A percentile compares a stretch with the other conserved stretches of the same genome.
These are phyloP conservation scores for Alca torda DNA, from an alignment of 2,797 vertebrate species.

Conservation along the genomic window DNA sequence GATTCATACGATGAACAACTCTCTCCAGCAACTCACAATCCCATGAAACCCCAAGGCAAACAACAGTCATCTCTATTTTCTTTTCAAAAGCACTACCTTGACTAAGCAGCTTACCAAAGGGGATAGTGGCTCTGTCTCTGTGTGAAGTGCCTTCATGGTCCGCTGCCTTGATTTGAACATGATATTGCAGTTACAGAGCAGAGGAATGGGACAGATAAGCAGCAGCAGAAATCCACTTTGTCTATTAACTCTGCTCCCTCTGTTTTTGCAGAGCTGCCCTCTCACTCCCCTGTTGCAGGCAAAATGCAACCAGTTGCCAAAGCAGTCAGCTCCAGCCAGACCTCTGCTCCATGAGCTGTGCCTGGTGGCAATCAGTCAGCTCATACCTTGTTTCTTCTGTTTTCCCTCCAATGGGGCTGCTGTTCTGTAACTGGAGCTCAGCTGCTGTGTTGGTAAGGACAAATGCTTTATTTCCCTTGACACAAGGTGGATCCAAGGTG, in stretches of 20 bases:
- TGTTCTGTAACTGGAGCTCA: neutral
- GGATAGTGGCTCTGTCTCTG: neutral
- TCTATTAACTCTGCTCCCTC: neutral
- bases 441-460: neutral
- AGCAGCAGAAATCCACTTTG: neutral
- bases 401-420: neutral
- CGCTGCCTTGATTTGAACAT: conserved; percentile 37
- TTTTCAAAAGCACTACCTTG: conserved; percentile 39
- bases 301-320: neutral
- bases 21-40: neutral
- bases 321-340: neutral
- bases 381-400: neutral
- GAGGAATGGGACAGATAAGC: neutral
- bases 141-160: conserved; percentile 1
- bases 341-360: neutral
- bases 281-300: neutral
- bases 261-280: neutral
- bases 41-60: conserved; percentile 41
- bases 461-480: neutral
- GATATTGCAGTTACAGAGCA: conserved; percentile 4
- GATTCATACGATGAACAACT: neutral
- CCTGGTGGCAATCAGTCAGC: neutral
- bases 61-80: conserved; percentile 55
- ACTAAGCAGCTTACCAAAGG: conserved; percentile 54
- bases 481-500: neutral